Conservation (phyloP, 2,888 invertebrate genomes). For the Acanthosepion lycidas region DNA sequence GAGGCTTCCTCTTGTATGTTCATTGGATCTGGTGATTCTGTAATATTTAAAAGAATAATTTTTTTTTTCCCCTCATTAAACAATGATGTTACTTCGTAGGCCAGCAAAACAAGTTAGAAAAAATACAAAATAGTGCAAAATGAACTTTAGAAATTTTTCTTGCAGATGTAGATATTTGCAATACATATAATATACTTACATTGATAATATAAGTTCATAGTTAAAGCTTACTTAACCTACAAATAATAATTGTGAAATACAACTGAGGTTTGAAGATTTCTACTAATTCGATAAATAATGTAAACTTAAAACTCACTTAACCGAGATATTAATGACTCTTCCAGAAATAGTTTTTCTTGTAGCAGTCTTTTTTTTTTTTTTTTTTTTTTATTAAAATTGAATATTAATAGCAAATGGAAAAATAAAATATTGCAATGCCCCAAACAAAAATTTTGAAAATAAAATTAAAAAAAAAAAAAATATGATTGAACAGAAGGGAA, state of each 20-base stretch:
- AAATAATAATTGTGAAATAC: neutral
- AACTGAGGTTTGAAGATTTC: neutral
- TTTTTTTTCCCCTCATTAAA: neutral
- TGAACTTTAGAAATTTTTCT: neutral
- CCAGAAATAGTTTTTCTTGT: neutral
- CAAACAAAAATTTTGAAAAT: neutral
- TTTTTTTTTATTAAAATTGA: neutral
- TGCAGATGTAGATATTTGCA: neutral
- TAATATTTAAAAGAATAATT: neutral
- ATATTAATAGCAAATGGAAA: neutral
- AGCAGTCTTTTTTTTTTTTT: no score
- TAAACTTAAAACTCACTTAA: neutral
- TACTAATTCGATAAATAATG: neutral
- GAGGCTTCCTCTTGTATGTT: neutral
- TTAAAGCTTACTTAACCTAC: neutral
- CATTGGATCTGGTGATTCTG: neutral
- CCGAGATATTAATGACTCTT: neutral
- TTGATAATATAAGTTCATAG: neutral
- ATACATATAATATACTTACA: neutral
- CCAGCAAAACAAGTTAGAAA: neutral
- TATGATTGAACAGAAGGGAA: neutral
- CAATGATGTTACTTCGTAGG: neutral
- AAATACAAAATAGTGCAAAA: neutral
- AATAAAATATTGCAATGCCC: neutral
- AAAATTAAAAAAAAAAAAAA: no score